A percentile compares a stretch with the other conserved stretches of the same genome.
These are phyloP conservation scores for Indri indri DNA, from an alignment of 2,113 vertebrate species.

Conservation along the genomic window DNA sequence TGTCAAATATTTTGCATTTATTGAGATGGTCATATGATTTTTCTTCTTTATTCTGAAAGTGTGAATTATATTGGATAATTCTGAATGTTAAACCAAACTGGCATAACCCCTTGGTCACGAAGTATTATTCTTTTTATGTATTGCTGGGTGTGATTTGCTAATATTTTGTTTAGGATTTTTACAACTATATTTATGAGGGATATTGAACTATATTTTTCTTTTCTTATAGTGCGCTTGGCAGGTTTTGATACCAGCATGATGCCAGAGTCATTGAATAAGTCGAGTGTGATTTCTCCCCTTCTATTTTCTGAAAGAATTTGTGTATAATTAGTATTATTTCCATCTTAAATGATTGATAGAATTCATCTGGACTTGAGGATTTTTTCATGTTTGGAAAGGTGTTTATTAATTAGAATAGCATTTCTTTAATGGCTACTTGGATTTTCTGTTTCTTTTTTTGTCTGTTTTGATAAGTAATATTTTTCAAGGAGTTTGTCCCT, in stretches of 20 bases:
- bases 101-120: background rate
- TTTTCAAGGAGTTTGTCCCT: constrained; percentile 4
- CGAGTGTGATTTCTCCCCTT: background rate
- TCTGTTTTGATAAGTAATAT: background rate
- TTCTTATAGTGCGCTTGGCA: background rate
- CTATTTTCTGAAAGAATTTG: background rate
- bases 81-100: background rate
- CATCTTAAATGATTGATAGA: background rate
- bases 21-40: background rate
- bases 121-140: background rate
- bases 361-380: background rate
- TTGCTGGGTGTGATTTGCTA: background rate
- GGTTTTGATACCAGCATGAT: background rate
- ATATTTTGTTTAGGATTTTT: background rate
- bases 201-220: background rate
- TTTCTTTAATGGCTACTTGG: background rate
- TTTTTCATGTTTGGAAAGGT: too few relatives aligned
- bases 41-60: background rate
- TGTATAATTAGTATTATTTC: background rate
- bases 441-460: background rate
- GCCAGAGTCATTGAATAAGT: background rate
- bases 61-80: background rate
- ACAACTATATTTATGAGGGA: background rate
- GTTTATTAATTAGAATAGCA: background rate
- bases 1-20: background rate